phyloP scores from a whole-genome alignment of 2,797 vertebrate genomes.

The Rhadinocentrus ornatus region DNA sequence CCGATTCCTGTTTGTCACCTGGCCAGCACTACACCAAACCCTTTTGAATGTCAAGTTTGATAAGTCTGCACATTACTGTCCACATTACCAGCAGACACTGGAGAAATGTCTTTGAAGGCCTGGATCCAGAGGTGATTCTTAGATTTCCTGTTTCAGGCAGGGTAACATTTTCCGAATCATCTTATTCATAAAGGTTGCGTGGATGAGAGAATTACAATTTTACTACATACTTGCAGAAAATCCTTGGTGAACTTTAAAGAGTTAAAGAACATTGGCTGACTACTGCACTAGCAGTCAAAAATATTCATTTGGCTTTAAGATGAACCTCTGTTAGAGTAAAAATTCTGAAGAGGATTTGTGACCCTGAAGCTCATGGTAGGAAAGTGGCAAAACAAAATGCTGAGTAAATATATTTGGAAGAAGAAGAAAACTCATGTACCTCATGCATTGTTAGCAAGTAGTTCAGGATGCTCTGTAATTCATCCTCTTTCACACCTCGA shows the following conservation, averaged over 20 bases:
- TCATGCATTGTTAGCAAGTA: conserved; percentile 96
- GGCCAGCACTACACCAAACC: no score
- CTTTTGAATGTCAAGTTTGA: no score
- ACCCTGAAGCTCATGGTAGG: conserved; percentile 26
- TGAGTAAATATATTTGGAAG: conserved; percentile 20
- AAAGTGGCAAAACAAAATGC: conserved; percentile 28
- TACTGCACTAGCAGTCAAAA: not conserved
- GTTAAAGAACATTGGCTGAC: not conserved
- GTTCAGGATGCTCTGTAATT: conserved; percentile 95
- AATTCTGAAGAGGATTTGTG: conserved; percentile 20
- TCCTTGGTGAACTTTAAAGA: not conserved
- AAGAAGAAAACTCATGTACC: conserved; percentile 75
- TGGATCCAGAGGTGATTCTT: no score
- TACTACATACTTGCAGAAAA: conserved; percentile 6
- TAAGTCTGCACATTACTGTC: no score
- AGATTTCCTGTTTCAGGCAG: not conserved
- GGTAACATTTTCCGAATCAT: conserved; percentile 1
- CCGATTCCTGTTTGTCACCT: no score
- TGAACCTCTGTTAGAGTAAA: conserved; percentile 12
- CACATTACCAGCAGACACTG: no score
- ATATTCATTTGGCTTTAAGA: conserved; percentile 24
- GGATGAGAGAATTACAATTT: not conserved
- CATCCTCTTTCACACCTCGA: conserved; percentile 94
- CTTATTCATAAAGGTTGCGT: not conserved
- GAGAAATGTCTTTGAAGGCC: no score